Evolutionary conservation across 2,797 vertebrate species (phyloP), one percentile per base, ranked within the genome.

Genomic region (Tenualosa ilisha): DNA sequence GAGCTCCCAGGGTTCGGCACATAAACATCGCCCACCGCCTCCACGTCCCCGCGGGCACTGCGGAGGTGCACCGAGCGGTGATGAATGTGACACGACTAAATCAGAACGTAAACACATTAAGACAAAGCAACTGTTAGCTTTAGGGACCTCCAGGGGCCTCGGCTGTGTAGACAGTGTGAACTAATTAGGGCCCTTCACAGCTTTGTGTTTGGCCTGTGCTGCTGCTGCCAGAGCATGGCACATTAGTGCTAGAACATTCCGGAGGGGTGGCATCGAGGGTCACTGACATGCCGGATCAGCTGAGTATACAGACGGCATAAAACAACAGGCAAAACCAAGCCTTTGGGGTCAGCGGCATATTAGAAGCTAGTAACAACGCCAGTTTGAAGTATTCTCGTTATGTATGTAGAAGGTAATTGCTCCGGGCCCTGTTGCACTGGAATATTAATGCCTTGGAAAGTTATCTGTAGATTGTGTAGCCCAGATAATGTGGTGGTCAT

Each of bases 41-140:
- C 82, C 31, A 37, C 81, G 15, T 75, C 75, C 83, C 84, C 82
- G 83, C 24, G 56, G 75, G 83, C 82, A 40, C 83, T 24, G 46
- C 43, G 43, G 65, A 87, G 84, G 84, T 85, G 83, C 63, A 59
- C 84, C 59, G 85, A 56, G 50, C 56, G 83, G 83, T 88, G 85
- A 89, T 87, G 87, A 89, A 90, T 87, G 83, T 65, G 86, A 83
- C 82, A 85, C 82, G 83, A 87, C 88, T 86, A 88, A 88, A 88
- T 89, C 81, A 82, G 82, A 88, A 83, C 13, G 82, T 87, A 90
- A 91, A 91, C 88, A 87, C 86, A 90, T 89, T 89, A 85, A 89
- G 88, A 89, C 84, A 89, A 89, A 90, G 86, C 86, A 86, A 88
- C 82, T 68, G 82, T 82, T 20, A 83, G 54, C 51, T 85, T 68